Percentiles rank a stretch among this genome's conserved stretches.
Conservation (phyloP, 2,797 vertebrate genomes). For the Myotis findleyi region DNA sequence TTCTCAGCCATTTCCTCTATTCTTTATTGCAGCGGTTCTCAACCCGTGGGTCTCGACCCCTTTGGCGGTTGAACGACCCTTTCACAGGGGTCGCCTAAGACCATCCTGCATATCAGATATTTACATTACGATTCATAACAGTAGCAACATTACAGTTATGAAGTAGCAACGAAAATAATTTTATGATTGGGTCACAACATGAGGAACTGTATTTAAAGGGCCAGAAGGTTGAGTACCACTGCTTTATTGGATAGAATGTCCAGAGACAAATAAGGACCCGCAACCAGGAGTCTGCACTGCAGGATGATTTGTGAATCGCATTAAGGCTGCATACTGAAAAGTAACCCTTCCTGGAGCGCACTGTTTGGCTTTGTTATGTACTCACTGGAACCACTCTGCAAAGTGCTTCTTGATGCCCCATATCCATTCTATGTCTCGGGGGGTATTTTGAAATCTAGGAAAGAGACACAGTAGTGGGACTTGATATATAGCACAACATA, state of each 20-base stretch:
- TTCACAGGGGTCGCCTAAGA: too few relatives aligned
- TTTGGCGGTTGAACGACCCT: too few relatives aligned
- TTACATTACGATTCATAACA: too few relatives aligned
- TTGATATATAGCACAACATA: not conserved
- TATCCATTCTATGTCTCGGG: not conserved
- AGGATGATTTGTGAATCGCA: not conserved
- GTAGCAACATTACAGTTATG: too few relatives aligned
- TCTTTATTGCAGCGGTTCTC: not conserved
- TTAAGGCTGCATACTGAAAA: not conserved
- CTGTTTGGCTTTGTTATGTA: not conserved
- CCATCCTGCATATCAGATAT: too few relatives aligned
- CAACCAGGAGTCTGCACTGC: not conserved
- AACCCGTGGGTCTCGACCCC: too few relatives aligned
- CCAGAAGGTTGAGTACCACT: too few relatives aligned
- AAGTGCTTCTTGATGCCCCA: not conserved
- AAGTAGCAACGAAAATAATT: too few relatives aligned
- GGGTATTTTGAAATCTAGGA: constrained; percentile 3
- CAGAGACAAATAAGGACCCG: not conserved
- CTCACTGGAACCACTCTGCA: not conserved
- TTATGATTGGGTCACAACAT: too few relatives aligned
- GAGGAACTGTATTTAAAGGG: too few relatives aligned
- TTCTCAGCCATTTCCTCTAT: not conserved
- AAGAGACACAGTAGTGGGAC: not conserved
- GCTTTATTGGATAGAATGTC: not conserved
- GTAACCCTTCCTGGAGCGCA: not conserved